These are phyloP conservation scores for Myrmophylax atrothorax DNA, from an alignment of 2,113 vertebrate genomes.

Conservation along the genomic window DNA sequence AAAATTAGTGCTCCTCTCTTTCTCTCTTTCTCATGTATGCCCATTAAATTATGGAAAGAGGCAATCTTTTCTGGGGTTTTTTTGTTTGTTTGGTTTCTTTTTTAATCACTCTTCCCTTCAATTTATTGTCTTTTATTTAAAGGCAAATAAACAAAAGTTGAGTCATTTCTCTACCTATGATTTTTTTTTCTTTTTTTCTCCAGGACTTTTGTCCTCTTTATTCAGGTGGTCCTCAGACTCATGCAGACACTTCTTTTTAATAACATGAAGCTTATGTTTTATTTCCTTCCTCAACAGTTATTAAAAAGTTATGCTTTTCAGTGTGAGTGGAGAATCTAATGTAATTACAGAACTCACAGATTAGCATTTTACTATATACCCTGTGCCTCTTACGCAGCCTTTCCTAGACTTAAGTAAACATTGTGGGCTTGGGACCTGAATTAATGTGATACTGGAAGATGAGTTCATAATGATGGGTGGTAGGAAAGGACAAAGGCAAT, in stretches of 20 bases:
- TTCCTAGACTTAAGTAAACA: not conserved
- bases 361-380: not conserved
- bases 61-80: not conserved
- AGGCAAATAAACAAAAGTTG: not conserved
- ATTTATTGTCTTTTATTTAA: not conserved
- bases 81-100: not conserved
- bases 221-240: not conserved
- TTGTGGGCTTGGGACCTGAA: not conserved
- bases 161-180: accelerated
- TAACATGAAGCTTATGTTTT: not conserved
- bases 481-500: not conserved
- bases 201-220: not conserved
- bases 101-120: not conserved
- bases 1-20: accelerated
- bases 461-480: not conserved
- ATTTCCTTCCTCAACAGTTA: not conserved
- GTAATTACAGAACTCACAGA: not conserved
- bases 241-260: not conserved
- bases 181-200: not conserved
- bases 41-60: not conserved
- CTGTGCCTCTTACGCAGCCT: not conserved
- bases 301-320: not conserved
- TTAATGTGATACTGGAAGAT: not conserved
- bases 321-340: not conserved
- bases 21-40: not conserved